Percentiles rank a stretch among this genome's conserved stretches.
Conservation (phyloP, 2,888 invertebrate species). For the Megaustenia siamemsis region DNA sequence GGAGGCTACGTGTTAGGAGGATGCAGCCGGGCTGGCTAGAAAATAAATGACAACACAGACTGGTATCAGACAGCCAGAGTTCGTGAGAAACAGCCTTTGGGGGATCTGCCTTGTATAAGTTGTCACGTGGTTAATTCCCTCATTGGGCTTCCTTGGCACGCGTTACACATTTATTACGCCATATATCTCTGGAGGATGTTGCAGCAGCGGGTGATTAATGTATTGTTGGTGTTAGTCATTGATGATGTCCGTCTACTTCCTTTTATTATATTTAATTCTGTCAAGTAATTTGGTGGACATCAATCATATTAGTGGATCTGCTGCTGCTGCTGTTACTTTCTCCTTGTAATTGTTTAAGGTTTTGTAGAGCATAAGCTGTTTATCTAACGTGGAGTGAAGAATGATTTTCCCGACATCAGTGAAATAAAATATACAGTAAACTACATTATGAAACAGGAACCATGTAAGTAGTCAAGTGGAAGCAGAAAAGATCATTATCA, state of each 20-base stretch:
- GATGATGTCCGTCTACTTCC: background rate
- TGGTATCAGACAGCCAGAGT: background rate
- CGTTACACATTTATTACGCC: background rate
- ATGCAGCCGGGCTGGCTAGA: background rate
- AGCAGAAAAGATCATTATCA: too few species aligned
- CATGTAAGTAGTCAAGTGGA: too few species aligned
- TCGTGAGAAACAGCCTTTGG: background rate
- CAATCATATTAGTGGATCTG: constrained; percentile 16
- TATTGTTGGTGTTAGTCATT: background rate
- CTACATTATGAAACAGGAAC: too few species aligned
- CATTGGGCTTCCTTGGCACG: background rate
- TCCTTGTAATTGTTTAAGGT: too few species aligned
- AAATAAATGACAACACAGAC: background rate
- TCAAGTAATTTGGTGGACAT: background rate
- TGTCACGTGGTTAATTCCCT: constrained; percentile 14
- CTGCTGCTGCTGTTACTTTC: too few species aligned
- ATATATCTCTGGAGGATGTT: background rate
- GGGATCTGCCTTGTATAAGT: constrained; percentile 20
- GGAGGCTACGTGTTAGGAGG: background rate
- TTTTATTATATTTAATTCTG: background rate
- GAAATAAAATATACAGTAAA: too few species aligned
- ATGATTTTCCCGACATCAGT: too few species aligned
- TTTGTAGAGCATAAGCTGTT: too few species aligned
- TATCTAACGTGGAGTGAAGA: too few species aligned
- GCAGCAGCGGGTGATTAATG: background rate